phyloP scores from a whole-genome alignment of 2,797 vertebrate genomes.

The Tokudaia tokunoshimensis region DNA sequence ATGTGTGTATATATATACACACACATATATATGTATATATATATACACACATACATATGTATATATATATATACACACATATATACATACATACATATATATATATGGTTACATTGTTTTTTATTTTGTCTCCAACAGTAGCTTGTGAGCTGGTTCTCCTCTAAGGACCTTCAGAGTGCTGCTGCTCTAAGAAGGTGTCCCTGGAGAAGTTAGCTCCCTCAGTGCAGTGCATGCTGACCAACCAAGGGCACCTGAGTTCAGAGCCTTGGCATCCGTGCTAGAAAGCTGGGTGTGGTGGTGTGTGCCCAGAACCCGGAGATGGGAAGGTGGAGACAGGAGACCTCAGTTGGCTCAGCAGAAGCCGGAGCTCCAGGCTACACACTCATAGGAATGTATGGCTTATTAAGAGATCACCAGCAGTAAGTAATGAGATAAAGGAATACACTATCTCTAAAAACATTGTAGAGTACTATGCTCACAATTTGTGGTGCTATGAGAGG shows the following conservation, averaged over 20 bases:
- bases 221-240: background rate
- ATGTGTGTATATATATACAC: background rate
- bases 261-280: background rate
- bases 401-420: background rate
- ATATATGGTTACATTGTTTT: background rate
- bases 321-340: background rate
- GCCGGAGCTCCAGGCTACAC: background rate
- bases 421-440: background rate
- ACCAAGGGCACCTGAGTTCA: background rate
- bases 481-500: background rate
- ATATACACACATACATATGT: background rate
- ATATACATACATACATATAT: background rate
- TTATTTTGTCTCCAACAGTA: background rate
- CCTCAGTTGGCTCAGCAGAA: background rate
- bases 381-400: background rate
- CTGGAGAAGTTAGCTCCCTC: background rate
- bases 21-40: too few relatives aligned
- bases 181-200: background rate
- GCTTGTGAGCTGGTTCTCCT: background rate
- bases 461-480: background rate
- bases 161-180: constrained; percentile 7
- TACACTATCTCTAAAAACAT: background rate
- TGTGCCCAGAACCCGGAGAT: background rate
- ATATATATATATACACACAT: background rate
- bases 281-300: too few relatives aligned